A percentile compares a stretch with the other conserved stretches of the same genome.
Evolutionary conservation across 2,113 vertebrate species (phyloP).

Genomic region (Cercocebus atys): DNA sequence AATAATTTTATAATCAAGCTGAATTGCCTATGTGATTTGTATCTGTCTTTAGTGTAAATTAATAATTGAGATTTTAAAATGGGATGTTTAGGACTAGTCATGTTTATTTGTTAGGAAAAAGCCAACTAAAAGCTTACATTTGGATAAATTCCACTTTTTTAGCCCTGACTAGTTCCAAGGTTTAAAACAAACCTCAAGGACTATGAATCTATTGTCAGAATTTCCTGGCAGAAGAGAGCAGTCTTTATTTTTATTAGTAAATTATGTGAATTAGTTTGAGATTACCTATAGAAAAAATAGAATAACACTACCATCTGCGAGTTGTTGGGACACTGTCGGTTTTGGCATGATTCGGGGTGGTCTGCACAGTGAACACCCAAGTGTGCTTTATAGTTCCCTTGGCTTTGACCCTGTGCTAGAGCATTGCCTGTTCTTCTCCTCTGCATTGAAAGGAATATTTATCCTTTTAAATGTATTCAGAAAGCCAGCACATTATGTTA

Average conservation of each 20-base stretch:
- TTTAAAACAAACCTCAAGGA: background rate
- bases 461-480: slow-evolving; percentile 88
- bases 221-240: background rate
- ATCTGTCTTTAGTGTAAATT: background rate
- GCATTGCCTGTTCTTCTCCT: slow-evolving; percentile 86
- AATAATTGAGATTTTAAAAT: background rate
- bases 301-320: background rate
- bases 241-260: slow-evolving; percentile 1
- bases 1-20: background rate
- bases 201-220: background rate
- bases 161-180: background rate
- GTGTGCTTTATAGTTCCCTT: slow-evolving; percentile 86
- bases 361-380: slow-evolving; percentile 88
- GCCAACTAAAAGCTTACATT: background rate
- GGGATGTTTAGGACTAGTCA: background rate
- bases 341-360: background rate
- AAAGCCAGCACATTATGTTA: slow-evolving; percentile 84
- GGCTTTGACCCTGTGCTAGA: slow-evolving; percentile 86
- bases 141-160: background rate
- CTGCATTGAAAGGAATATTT: slow-evolving; percentile 85
- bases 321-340: background rate
- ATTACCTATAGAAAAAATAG: background rate
- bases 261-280: background rate
- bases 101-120: slow-evolving; percentile 2
- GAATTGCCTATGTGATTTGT: background rate